These are phyloP conservation scores for Ormyrus nitidulus DNA, from an alignment of 2,888 invertebrate species.

Conservation along the genomic window DNA sequence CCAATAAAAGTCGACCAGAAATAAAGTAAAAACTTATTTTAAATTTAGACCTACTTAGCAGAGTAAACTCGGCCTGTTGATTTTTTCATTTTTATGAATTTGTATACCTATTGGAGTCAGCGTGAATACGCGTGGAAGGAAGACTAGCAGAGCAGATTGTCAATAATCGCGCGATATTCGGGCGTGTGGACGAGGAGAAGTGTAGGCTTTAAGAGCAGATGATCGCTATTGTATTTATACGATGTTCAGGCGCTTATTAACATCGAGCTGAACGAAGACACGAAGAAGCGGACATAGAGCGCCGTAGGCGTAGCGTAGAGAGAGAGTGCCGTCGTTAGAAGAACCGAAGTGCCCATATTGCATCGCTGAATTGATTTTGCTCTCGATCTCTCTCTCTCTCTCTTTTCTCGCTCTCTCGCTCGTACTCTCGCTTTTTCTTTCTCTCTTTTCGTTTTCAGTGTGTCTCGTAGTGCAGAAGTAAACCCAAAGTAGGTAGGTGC, in stretches of 20 bases:
- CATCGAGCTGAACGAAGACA: constrained; percentile 68
- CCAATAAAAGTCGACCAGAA: not conserved
- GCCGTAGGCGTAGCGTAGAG: constrained; percentile 46
- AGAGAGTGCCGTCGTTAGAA: constrained; percentile 61
- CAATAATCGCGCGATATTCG: constrained; percentile 71
- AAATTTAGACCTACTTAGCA: constrained; percentile 14
- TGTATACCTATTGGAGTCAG: constrained; percentile 57
- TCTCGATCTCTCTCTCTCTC: constrained; percentile 61
- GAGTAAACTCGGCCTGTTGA: constrained; percentile 26
- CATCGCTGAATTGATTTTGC: constrained; percentile 57
- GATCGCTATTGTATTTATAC: constrained; percentile 63
- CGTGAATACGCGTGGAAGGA: constrained; percentile 59
- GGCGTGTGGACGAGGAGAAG: constrained; percentile 68
- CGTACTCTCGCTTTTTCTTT: constrained; percentile 56
- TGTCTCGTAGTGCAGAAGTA: constrained; percentile 69
- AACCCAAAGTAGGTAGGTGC: constrained; percentile 73
- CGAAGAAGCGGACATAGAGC: constrained; percentile 60
- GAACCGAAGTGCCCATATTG: constrained; percentile 71
- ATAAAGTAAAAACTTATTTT: too few species aligned
- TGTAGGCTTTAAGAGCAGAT: constrained; percentile 68
- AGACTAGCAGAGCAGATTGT: constrained; percentile 68
- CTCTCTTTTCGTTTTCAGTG: constrained; percentile 58
- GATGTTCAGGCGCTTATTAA: constrained; percentile 62
- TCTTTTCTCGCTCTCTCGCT: constrained; percentile 60
- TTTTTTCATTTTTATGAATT: constrained; percentile 25